These are phyloP conservation scores for Dolomedes plantarius DNA, from an alignment of 2,888 invertebrate genomes.

Conservation along the genomic window DNA sequence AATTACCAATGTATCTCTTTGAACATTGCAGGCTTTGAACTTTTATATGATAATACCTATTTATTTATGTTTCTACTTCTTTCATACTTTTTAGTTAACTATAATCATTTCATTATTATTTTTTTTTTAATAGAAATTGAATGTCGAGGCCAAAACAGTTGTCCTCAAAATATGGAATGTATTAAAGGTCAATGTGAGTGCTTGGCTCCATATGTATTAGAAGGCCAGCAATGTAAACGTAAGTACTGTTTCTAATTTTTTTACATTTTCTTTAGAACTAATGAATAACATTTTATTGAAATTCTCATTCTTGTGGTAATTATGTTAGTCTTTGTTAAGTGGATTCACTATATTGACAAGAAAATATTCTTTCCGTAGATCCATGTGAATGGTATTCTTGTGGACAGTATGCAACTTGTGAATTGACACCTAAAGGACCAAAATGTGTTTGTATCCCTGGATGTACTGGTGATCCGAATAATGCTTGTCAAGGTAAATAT, in stretches of 20 bases:
- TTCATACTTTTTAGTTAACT: too few relatives aligned
- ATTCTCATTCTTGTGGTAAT: background rate
- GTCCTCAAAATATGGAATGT: slow-evolving; percentile 90
- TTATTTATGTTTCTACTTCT: too few relatives aligned
- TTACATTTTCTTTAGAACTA: too few relatives aligned
- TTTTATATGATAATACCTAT: too few relatives aligned
- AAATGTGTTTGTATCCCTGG: slow-evolving; percentile 79
- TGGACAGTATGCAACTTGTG: slow-evolving; percentile 92
- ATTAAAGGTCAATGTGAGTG: slow-evolving; percentile 94
- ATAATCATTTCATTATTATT: background rate
- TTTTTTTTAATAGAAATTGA: slow-evolving; percentile 46
- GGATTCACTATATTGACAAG: background rate
- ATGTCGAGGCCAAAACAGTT: slow-evolving; percentile 80
- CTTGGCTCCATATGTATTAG: slow-evolving; percentile 89
- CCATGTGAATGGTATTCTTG: slow-evolving; percentile 93
- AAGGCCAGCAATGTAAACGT: slow-evolving; percentile 91
- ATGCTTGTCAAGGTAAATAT: slow-evolving; percentile 82
- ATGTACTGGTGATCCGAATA: slow-evolving; percentile 89
- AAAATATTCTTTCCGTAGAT: slow-evolving; percentile 75
- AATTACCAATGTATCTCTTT: too few relatives aligned
- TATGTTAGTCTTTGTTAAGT: background rate
- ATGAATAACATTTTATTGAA: too few relatives aligned
- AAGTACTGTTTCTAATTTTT: slow-evolving; percentile 74
- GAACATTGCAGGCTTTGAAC: too few relatives aligned
- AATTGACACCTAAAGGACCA: slow-evolving; percentile 82